Percentiles rank a stretch among this genome's conserved stretches.
These are phyloP conservation scores for Dinomys branickii DNA, from an alignment of 2,113 vertebrate species.

Conservation along the genomic window DNA sequence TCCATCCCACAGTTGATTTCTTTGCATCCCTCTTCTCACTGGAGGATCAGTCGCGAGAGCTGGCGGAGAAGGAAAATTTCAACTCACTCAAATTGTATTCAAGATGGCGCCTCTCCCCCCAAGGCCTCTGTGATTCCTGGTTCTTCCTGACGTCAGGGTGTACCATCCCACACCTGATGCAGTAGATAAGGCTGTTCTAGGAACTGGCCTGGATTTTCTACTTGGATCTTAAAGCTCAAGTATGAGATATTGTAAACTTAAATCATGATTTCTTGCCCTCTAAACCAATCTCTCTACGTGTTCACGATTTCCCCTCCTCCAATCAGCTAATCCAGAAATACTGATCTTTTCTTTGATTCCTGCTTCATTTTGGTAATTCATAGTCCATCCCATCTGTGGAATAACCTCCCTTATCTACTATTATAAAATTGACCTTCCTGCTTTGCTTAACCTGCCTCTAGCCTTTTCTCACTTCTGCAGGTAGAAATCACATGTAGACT, in stretches of 20 bases:
- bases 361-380: not conserved
- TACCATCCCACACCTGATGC: not conserved
- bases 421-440: not conserved
- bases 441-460: not conserved
- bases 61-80: not conserved
- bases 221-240: not conserved
- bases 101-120: not conserved
- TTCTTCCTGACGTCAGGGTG: not conserved
- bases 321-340: not conserved
- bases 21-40: not conserved
- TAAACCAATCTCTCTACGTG: not conserved
- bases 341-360: not conserved
- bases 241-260: not conserved
- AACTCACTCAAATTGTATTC: not conserved
- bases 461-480: not conserved
- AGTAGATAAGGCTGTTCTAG: not conserved
- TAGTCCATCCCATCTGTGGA: not conserved
- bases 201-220: not conserved
- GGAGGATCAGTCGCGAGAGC: not conserved
- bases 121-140: not conserved
- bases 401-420: not conserved
- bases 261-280: not conserved
- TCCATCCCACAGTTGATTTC: not conserved
- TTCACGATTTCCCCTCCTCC: too few relatives aligned
- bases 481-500: not conserved